Percentiles rank a stretch among this genome's conserved stretches.
These are phyloP conservation scores for Anarrhichthys ocellatus DNA, from an alignment of 2,113 vertebrate species.

Conservation along the genomic window DNA sequence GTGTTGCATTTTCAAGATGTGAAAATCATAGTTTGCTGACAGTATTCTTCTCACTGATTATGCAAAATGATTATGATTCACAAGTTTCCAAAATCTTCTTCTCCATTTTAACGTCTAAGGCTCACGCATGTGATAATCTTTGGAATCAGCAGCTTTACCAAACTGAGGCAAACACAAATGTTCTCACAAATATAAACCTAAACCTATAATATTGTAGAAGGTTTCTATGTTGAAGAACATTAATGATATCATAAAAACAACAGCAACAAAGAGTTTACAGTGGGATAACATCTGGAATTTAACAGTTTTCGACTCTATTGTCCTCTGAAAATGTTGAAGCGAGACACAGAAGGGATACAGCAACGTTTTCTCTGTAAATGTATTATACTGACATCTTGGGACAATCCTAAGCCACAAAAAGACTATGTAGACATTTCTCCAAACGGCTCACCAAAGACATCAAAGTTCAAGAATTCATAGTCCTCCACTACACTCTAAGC, in stretches of 20 bases:
- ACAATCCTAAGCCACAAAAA: neutral
- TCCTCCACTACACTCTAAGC: conserved; percentile 4
- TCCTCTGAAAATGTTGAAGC: neutral
- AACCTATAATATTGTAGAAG: too few species aligned
- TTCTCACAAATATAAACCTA: too few species aligned
- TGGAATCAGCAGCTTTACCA: neutral
- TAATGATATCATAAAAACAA: too few species aligned
- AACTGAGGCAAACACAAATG: too few species aligned
- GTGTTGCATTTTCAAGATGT: too few species aligned
- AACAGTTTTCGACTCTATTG: neutral
- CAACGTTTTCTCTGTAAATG: neutral
- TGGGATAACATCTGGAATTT: neutral
- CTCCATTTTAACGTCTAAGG: neutral
- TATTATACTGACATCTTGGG: neutral
- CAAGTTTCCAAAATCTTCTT: too few species aligned
- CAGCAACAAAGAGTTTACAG: neutral
- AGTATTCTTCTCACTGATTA: neutral
- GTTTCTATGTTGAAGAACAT: too few species aligned
- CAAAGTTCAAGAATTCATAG: conserved; percentile 25
- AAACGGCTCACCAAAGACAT: conserved; percentile 15
- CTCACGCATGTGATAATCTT: neutral
- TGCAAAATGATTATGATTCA: too few species aligned
- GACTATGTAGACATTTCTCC: neutral
- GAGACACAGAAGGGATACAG: neutral
- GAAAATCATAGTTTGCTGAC: too few species aligned